Base-by-base conservation (phyloP, 2,888 invertebrate genomes). In the Orthosia incerta region DNA sequence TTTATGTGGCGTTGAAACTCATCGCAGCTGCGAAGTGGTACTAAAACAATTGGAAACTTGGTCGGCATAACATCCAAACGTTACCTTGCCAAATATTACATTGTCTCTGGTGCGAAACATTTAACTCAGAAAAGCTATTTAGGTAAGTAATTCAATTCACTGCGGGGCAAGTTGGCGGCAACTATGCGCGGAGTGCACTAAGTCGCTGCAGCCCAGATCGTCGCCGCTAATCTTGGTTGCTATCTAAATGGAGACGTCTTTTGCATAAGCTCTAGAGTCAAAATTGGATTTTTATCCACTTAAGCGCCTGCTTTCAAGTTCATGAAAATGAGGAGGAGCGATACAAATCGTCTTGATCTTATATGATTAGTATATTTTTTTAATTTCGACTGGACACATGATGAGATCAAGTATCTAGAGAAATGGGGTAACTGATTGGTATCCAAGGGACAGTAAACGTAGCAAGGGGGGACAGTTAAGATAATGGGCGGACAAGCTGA, bases 101-200 rank as follows among this genome's bases (percentile, higher is more conserved):
- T 89, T 92, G 91, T 92, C 88, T 89, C 82, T 76, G 78, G 81
- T 77, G 82, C 80, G 79, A 90, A 86, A 91, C 89, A 90, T 92
- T 92, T 91, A 90, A 91, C 89, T 91, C 85, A 85, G 90, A 89
- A 92, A 93, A 92, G 93, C 93, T 92, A 92, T 95, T 93, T 91
- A 90, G 89, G 90, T 91, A 91, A 93, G 92, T 92, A 92, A 93
- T 94, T 93, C 92, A 93, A 94, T 94, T 93, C 90, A 83, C 86
- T 78, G 78, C 84, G 83, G 89, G 87, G 89, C 89, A 89, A 93
- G 92, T 93, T 92, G 85, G 82, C 82, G 85, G 83, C 86, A 93
- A 93, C 92, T 94, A 94, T 93, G 91, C 90, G 81, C 83, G 82
- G 86, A 89, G 84, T 88, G 90, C 86, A 86, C 90, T 88, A 89